Percentiles rank a stretch among this genome's conserved stretches.
Evolutionary conservation across 2,888 invertebrate genomes (phyloP).

Genomic region (Hirtodrosophila alboralis): DNA sequence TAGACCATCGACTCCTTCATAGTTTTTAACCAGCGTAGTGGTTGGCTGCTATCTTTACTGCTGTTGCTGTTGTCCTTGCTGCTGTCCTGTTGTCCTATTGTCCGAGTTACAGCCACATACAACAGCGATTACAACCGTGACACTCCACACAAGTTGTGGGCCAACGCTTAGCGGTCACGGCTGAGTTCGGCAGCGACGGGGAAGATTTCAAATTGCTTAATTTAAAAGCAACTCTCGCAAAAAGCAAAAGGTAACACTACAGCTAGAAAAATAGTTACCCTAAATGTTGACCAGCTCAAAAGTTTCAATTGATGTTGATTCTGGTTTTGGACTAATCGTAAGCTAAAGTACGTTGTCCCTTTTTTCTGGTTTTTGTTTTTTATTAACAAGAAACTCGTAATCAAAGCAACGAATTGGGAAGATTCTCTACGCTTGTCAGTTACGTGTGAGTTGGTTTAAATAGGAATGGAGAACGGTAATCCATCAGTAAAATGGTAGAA

Average conservation of each 20-base stretch:
- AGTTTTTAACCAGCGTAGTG: conserved; percentile 39
- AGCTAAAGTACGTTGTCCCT: conserved; percentile 7
- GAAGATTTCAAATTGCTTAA: conserved; percentile 77
- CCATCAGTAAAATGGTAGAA: conserved; percentile 15
- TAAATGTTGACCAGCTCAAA: conserved; percentile 66
- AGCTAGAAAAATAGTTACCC: conserved; percentile 59
- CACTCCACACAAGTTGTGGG: conserved; percentile 68
- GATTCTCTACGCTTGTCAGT: conserved; percentile 48
- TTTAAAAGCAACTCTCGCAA: conserved; percentile 67
- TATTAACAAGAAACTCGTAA: conserved; percentile 42
- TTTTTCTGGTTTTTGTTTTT: conserved; percentile 1
- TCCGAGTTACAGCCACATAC: conserved; percentile 57
- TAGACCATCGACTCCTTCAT: conserved; percentile 60
- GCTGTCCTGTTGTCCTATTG: too few species aligned
- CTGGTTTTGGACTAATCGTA: conserved; percentile 1
- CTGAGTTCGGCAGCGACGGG: conserved; percentile 31
- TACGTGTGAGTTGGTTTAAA: conserved; percentile 1
- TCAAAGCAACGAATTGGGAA: conserved; percentile 57
- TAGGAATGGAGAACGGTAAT: conserved; percentile 24
- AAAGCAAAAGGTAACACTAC: conserved; percentile 47
- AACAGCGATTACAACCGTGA: conserved; percentile 72
- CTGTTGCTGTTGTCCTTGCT: conserved; percentile 15
- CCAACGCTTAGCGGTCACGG: conserved; percentile 53
- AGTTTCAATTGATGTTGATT: conserved; percentile 26
- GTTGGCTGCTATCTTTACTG: conserved; percentile 57